phyloP scores from a whole-genome alignment of 1,140 invertebrate genomes.

The Maconellicoccus hirsutus region DNA sequence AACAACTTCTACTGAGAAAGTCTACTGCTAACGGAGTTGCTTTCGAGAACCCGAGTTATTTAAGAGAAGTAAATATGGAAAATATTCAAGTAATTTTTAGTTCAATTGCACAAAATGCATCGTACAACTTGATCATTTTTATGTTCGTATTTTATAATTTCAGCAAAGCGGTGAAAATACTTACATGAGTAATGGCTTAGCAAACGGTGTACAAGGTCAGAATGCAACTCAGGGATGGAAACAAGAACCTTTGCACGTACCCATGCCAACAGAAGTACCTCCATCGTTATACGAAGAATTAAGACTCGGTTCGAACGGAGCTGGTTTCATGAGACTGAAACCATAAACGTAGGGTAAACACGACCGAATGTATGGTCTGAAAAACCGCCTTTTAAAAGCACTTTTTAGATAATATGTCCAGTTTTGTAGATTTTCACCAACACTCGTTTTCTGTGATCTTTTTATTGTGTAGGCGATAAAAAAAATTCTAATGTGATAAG shows the following conservation, averaged over 20 bases:
- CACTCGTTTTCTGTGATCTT: conserved; percentile 13
- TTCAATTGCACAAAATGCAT: too few relatives aligned
- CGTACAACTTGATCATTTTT: too few relatives aligned
- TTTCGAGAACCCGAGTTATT: conserved; percentile 75
- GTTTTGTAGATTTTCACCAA: neutral
- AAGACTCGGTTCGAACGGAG: conserved; percentile 62
- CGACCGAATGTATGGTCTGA: neutral
- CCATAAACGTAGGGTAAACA: conserved; percentile 34
- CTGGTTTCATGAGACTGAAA: conserved; percentile 60
- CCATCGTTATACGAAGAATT: conserved; percentile 65
- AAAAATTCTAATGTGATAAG: neutral
- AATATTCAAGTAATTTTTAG: conserved; percentile 48
- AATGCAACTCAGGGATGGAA: conserved; percentile 36
- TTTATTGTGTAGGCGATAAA: conserved; percentile 12
- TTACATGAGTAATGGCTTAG: neutral
- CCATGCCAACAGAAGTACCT: conserved; percentile 47
- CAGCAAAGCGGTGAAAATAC: neutral
- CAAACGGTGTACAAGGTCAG: conserved; percentile 11
- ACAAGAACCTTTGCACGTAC: conserved; percentile 43
- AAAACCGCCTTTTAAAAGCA: neutral
- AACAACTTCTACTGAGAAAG: conserved; percentile 43
- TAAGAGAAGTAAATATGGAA: conserved; percentile 59
- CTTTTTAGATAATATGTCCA: neutral
- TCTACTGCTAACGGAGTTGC: conserved; percentile 52
- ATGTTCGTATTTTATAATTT: neutral